These are phyloP conservation scores for Aspidiotus rigidus DNA, from an alignment of 2,888 invertebrate genomes.

Conservation along the genomic window DNA sequence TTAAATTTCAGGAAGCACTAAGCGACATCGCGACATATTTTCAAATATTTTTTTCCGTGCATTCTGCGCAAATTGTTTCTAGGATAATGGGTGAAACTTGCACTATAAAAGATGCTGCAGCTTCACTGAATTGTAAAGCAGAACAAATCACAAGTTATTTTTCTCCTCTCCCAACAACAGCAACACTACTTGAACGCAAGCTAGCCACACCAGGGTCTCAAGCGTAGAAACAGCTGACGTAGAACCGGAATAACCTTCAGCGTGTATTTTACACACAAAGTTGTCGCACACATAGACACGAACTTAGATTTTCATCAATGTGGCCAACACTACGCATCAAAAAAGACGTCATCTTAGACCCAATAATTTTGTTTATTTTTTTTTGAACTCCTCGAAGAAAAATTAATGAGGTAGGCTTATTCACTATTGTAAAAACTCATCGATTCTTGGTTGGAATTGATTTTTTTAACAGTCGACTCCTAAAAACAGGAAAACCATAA, in stretches of 20 bases:
- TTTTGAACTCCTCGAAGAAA: too few relatives aligned
- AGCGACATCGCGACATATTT: not conserved
- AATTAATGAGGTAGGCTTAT: too few relatives aligned
- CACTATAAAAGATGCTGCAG: not conserved
- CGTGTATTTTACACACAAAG: constrained; percentile 13
- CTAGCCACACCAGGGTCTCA: constrained; percentile 17
- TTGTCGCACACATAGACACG: not conserved
- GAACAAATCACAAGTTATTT: constrained; percentile 16
- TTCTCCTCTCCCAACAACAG: not conserved
- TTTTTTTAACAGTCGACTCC: too few relatives aligned
- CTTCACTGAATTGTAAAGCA: constrained; percentile 13
- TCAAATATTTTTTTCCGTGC: not conserved
- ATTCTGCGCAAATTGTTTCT: too few relatives aligned
- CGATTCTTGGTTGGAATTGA: too few relatives aligned
- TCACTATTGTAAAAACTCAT: too few relatives aligned
- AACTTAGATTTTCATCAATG: not conserved
- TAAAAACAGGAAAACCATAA: too few relatives aligned
- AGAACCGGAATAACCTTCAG: constrained; percentile 20
- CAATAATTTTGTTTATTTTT: too few relatives aligned
- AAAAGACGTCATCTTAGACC: too few relatives aligned
- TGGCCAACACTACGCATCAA: not conserved
- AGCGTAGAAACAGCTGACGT: constrained; percentile 24
- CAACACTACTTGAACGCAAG: not conserved
- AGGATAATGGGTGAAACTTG: not conserved
- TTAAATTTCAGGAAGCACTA: not conserved